These are phyloP conservation scores for Tenodera sinensis DNA, from an alignment of 2,888 invertebrate species.

Conservation along the genomic window DNA sequence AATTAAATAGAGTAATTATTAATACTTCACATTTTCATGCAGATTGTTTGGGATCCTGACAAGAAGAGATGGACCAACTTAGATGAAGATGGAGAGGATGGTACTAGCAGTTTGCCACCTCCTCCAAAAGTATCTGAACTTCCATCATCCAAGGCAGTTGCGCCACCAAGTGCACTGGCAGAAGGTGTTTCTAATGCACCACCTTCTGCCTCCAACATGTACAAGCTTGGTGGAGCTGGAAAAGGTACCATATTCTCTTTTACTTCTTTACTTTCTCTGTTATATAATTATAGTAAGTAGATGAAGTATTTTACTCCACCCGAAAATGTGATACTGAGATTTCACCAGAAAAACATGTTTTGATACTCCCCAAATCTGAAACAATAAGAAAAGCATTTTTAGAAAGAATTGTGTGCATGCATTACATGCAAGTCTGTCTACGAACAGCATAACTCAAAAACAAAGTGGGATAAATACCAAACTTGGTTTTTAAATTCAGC, in stretches of 20 bases:
- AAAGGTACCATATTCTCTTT: neutral
- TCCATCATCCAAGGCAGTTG: neutral
- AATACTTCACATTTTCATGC: constrained; percentile 31
- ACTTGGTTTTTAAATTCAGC: too few species aligned
- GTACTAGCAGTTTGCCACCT: constrained; percentile 54
- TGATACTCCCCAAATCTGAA: too few species aligned
- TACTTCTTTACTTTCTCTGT: too few species aligned
- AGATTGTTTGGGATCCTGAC: constrained; percentile 93
- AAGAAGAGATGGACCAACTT: constrained; percentile 83
- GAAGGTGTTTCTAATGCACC: constrained; percentile 36
- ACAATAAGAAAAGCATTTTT: too few species aligned
- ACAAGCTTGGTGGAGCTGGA: constrained; percentile 60
- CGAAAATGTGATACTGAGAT: too few species aligned
- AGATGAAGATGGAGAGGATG: constrained; percentile 64
- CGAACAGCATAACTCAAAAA: too few species aligned
- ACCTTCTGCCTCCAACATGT: constrained; percentile 55
- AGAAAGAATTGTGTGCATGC: too few species aligned
- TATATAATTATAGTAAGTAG: too few species aligned
- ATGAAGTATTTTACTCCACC: too few species aligned
- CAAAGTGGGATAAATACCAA: too few species aligned
- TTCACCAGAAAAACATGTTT: too few species aligned
- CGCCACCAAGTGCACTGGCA: constrained; percentile 5
- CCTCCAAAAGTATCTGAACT: constrained; percentile 66
- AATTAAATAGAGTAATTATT: neutral
- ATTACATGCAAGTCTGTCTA: too few species aligned